phyloP scores from a whole-genome alignment of 2,797 vertebrate genomes.

The Sebastes taczanowskii region DNA sequence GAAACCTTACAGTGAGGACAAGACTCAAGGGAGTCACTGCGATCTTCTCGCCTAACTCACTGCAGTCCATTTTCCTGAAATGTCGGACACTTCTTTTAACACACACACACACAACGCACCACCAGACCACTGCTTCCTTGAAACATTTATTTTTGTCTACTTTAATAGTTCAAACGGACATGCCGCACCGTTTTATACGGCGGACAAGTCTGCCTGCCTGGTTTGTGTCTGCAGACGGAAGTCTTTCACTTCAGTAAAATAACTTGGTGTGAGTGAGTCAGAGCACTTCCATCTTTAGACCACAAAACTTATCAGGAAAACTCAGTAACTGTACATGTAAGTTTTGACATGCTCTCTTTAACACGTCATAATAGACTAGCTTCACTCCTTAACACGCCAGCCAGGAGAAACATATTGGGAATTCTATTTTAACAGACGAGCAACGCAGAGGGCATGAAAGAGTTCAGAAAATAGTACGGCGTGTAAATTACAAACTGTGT shows the following conservation, averaged over 20 bases:
- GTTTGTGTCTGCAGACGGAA: slow-evolving; percentile 55
- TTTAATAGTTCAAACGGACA: slow-evolving; percentile 14
- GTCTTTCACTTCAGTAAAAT: slow-evolving; percentile 25
- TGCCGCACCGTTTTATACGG: slow-evolving; percentile 23
- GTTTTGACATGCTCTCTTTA: slow-evolving; percentile 53
- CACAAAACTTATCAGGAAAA: slow-evolving; percentile 22
- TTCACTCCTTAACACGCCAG: slow-evolving; percentile 31
- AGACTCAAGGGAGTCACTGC: background rate
- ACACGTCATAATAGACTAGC: slow-evolving; percentile 51
- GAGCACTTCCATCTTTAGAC: slow-evolving; percentile 35
- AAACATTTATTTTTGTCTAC: slow-evolving; percentile 12
- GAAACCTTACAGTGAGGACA: background rate
- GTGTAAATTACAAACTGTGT: slow-evolving; percentile 59
- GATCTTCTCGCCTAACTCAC: background rate
- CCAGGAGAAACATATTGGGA: slow-evolving; percentile 35
- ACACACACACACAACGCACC: background rate
- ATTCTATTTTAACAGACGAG: slow-evolving; percentile 56
- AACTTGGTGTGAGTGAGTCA: slow-evolving; percentile 38
- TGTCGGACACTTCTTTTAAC: background rate
- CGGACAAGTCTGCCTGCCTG: slow-evolving; percentile 39
- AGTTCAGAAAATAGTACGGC: slow-evolving; percentile 43
- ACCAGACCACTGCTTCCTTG: slow-evolving; percentile 2
- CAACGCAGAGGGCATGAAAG: slow-evolving; percentile 9
- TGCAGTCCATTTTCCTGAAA: background rate
- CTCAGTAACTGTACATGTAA: slow-evolving; percentile 34